Percentiles rank a stretch among this genome's conserved stretches.
Evolutionary conservation across 2,113 vertebrate genomes (phyloP).

Genomic region (Mohoua ochrocephala): DNA sequence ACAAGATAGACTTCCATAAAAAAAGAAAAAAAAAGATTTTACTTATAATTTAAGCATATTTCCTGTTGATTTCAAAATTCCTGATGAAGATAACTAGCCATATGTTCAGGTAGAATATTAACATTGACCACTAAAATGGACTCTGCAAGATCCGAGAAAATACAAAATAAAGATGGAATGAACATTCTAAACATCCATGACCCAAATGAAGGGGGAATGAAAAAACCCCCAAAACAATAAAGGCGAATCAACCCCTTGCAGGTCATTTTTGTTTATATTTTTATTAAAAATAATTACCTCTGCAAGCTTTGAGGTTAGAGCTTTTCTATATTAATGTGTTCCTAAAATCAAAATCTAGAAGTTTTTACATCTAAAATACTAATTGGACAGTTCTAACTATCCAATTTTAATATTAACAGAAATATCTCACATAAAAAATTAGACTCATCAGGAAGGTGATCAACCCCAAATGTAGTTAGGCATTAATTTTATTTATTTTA

Average conservation of each 20-base stretch:
- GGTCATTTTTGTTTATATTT: neutral
- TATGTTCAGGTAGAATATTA: neutral
- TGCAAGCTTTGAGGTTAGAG: neutral
- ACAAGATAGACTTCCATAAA: neutral
- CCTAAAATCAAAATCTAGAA: neutral
- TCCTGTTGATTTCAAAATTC: neutral
- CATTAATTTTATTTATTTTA: conserved; percentile 58
- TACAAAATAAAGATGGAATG: neutral
- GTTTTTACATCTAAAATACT: neutral
- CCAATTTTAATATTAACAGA: neutral
- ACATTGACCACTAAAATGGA: neutral
- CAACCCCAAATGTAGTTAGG: conserved; percentile 12
- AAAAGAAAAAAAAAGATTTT: neutral
- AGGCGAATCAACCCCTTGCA: neutral
- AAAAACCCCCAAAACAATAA: accelerated
- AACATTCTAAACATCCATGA: neutral
- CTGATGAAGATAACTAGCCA: neutral
- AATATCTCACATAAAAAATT: conserved; percentile 17
- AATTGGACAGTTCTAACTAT: neutral
- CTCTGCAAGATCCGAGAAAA: neutral
- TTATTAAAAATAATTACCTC: neutral
- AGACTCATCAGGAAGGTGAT: conserved; percentile 42
- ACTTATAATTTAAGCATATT: neutral
- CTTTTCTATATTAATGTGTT: neutral
- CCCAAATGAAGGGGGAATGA: neutral